These are phyloP conservation scores for Limanda limanda DNA, from an alignment of 2,113 vertebrate species.

Conservation along the genomic window DNA sequence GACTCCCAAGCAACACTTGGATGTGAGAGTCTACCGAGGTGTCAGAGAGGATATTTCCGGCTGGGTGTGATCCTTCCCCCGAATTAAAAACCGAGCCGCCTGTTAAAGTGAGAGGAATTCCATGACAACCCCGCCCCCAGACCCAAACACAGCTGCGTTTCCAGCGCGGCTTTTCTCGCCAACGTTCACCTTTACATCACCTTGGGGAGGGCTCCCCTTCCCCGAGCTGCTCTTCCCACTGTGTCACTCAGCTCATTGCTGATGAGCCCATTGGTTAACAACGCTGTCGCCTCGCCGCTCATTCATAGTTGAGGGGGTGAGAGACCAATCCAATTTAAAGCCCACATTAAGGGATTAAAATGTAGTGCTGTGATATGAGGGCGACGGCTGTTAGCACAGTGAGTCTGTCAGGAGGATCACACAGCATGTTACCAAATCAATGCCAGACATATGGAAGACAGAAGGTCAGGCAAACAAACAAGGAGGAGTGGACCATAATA, in stretches of 20 bases:
- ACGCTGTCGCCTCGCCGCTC: conserved; percentile 24
- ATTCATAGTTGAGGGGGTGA: conserved; percentile 41
- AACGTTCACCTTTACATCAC: conserved; percentile 65
- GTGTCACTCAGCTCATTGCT: conserved; percentile 29
- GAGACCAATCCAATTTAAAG: conserved; percentile 64
- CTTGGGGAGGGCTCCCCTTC: conserved; percentile 48
- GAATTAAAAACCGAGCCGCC: conserved; percentile 48
- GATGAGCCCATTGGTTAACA: conserved; percentile 44
- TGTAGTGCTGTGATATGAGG: conserved; percentile 51
- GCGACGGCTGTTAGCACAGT: conserved; percentile 50
- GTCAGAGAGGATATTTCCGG: conserved; percentile 72
- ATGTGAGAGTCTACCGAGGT: conserved; percentile 67
- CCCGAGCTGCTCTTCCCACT: conserved; percentile 32
- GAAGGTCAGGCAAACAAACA: conserved; percentile 69
- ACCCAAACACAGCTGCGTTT: conserved; percentile 64
- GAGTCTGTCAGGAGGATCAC: conserved; percentile 65
- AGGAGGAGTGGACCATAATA: conserved; percentile 43
- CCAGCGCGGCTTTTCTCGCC: conserved; percentile 7
- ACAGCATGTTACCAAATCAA: conserved; percentile 61
- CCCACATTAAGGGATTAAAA: conserved; percentile 72
- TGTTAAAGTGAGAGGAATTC: conserved; percentile 67
- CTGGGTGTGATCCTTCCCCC: conserved; percentile 62
- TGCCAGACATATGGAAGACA: conserved; percentile 63
- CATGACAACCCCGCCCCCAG: conserved; percentile 52
- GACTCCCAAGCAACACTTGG: conserved; percentile 68